A percentile compares a stretch with the other conserved stretches of the same genome.
Conservation (phyloP, 2,888 invertebrate genomes). For the Siphonodentalium dalli region DNA sequence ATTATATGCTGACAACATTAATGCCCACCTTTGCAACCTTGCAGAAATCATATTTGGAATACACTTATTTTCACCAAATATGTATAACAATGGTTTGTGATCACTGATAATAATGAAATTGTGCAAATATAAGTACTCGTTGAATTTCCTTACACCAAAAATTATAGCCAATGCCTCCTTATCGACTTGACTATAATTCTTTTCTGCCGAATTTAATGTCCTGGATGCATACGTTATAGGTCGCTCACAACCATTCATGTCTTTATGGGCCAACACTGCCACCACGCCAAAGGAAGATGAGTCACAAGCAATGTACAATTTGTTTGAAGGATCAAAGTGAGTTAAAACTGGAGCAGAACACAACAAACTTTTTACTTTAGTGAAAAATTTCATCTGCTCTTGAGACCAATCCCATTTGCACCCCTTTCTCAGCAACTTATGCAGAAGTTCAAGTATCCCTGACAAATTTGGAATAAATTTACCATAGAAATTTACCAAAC, state of each 20-base stretch:
- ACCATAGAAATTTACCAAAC: conserved; percentile 45
- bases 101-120: too few species aligned
- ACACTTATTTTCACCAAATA: conserved; percentile 7
- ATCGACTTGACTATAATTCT: conserved; percentile 36
- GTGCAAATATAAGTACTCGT: conserved; percentile 38
- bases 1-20: conserved; percentile 17
- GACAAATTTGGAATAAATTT: conserved; percentile 42
- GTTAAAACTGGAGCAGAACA: conserved; percentile 33
- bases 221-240: conserved; percentile 22
- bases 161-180: conserved; percentile 36
- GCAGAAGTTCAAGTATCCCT: conserved; percentile 35
- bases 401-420: conserved; percentile 27
- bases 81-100: conserved; percentile 17
- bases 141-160: conserved; percentile 33
- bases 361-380: conserved; percentile 29
- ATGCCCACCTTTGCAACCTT: conserved; percentile 23
- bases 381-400: conserved; percentile 28
- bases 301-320: conserved; percentile 58
- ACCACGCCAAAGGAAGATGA: too few species aligned
- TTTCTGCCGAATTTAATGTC: conserved; percentile 28
- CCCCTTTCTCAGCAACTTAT: conserved; percentile 30
- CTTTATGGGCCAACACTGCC: conserved; percentile 42
- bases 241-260: conserved; percentile 17
- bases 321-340: conserved; percentile 50
- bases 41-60: conserved; percentile 18